Conservation (phyloP, 2,113 vertebrate species). For the Hymenochirus boettgeri region DNA sequence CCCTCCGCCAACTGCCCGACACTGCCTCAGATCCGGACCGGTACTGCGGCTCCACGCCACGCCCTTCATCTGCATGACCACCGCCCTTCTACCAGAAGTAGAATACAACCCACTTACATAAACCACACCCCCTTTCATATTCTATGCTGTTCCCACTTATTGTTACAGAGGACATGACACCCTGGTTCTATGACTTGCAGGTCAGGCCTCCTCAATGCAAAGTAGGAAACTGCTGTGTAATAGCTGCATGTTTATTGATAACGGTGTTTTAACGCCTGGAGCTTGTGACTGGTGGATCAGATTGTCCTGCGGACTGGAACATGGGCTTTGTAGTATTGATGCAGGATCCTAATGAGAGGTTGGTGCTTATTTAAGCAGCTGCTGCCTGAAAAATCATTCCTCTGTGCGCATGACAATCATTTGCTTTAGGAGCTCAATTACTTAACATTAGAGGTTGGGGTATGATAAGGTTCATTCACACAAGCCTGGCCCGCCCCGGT, state of each 20-base stretch:
- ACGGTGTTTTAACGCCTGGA: too few relatives aligned
- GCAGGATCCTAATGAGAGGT: too few relatives aligned
- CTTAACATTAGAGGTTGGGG: constrained; percentile 6
- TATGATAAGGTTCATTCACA: background rate
- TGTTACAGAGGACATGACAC: too few relatives aligned
- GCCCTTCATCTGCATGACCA: constrained; percentile 33
- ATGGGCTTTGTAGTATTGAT: too few relatives aligned
- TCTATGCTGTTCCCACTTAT: background rate
- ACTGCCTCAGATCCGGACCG: constrained; percentile 38
- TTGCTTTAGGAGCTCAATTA: background rate
- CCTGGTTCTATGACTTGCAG: too few relatives aligned
- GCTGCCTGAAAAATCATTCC: too few relatives aligned
- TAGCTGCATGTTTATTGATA: too few relatives aligned
- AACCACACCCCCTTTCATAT: background rate
- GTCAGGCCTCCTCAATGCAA: too few relatives aligned
- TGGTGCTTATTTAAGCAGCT: too few relatives aligned
- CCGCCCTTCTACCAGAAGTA: background rate
- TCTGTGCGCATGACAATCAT: background rate
- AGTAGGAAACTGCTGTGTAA: too few relatives aligned
- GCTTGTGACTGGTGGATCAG: too few relatives aligned
- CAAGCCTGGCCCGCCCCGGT: background rate
- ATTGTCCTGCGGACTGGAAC: too few relatives aligned
- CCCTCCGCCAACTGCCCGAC: constrained; percentile 62
- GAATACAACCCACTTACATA: background rate
- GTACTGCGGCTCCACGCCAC: constrained; percentile 45